A percentile compares a stretch with the other conserved stretches of the same genome.
phyloP scores from a whole-genome alignment of 2,888 invertebrate genomes.

The Axea sp. region DNA sequence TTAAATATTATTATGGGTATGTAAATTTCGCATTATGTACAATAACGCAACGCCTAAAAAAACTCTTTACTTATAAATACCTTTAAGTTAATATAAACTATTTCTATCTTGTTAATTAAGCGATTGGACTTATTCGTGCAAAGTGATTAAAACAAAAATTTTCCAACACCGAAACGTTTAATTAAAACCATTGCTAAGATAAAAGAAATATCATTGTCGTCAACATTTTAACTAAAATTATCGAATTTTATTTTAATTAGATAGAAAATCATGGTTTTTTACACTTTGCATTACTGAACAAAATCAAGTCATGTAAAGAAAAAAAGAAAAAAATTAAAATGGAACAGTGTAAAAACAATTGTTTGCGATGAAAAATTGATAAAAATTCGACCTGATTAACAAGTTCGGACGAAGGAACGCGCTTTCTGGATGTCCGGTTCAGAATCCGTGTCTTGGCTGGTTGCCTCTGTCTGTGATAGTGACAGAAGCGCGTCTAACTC shows the following conservation, averaged over 20 bases:
- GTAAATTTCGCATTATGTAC: constrained; percentile 61
- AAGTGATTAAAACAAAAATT: constrained; percentile 16
- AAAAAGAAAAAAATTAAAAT: constrained; percentile 1
- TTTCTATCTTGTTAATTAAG: constrained; percentile 37
- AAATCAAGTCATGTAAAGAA: background rate
- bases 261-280: constrained; percentile 1
- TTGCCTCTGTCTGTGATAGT: constrained; percentile 75
- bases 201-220: constrained; percentile 18
- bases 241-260: background rate
- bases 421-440: constrained; percentile 73
- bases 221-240: constrained; percentile 15
- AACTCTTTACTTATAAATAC: constrained; percentile 40
- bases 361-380: constrained; percentile 6
- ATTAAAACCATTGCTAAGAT: too few species aligned
- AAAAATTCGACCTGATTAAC: constrained; percentile 63
- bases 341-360: constrained; percentile 11
- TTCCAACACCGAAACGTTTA: background rate
- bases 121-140: constrained; percentile 35
- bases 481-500: constrained; percentile 77
- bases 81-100: constrained; percentile 45
- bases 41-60: constrained; percentile 59
- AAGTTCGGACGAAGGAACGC: constrained; percentile 73
- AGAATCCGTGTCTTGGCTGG: constrained; percentile 73
- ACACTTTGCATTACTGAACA: constrained; percentile 26
- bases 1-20: constrained; percentile 58